Evolutionary conservation across 1,140 invertebrate species (phyloP).

Genomic region (Cotesia vestalis): DNA sequence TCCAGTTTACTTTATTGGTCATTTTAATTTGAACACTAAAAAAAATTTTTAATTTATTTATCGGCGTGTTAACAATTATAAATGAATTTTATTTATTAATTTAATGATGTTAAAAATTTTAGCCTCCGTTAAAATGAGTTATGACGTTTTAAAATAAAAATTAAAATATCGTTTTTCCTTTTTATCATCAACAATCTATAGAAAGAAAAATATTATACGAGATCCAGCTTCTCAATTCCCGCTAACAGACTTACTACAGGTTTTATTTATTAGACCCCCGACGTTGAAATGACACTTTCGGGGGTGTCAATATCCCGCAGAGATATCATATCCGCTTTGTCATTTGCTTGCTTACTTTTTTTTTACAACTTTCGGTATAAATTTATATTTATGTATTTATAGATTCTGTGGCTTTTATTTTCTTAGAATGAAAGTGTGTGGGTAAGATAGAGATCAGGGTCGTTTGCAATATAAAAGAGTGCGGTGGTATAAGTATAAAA

Average conservation of each 20-base stretch:
- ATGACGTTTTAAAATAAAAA: not conserved
- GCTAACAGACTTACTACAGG: slow-evolving; percentile 16
- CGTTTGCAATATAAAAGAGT: slow-evolving; percentile 8
- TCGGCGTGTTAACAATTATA: too few species aligned
- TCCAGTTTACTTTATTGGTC: too few species aligned
- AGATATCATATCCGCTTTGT: slow-evolving; percentile 24
- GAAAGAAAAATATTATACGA: slow-evolving; percentile 2
- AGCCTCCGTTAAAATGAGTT: too few species aligned
- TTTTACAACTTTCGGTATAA: slow-evolving; percentile 6
- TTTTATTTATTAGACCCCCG: slow-evolving; percentile 27
- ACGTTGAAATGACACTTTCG: slow-evolving; percentile 21
- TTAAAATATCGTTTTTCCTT: not conserved
- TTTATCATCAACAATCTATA: not conserved
- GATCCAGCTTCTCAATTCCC: slow-evolving; percentile 21
- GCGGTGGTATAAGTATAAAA: not conserved
- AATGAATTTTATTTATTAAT: too few species aligned
- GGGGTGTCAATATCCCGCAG: slow-evolving; percentile 30
- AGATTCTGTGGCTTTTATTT: not conserved
- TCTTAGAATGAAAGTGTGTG: not conserved
- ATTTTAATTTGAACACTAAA: too few species aligned
- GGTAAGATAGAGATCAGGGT: slow-evolving; percentile 1
- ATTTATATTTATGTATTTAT: not conserved
- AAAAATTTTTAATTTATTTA: too few species aligned
- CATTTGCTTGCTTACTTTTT: slow-evolving; percentile 13
- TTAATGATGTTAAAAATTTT: too few species aligned